Conservation (phyloP, 2,888 invertebrate species). For the Agrenia bidenticulata region DNA sequence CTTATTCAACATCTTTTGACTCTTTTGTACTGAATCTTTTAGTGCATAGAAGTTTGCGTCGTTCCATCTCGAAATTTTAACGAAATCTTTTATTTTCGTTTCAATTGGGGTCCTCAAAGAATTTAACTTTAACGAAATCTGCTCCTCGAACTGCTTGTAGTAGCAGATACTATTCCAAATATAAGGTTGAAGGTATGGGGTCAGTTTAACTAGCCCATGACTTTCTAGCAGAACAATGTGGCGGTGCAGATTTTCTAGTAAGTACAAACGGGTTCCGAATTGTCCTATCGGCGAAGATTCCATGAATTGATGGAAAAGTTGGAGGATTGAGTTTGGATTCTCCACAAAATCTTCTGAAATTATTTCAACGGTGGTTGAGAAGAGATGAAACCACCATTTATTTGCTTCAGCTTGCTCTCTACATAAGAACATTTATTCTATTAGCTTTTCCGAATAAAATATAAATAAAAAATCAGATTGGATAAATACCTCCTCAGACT, state of each 20-base stretch:
- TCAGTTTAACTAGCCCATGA: conserved; percentile 6
- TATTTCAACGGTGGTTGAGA: conserved; percentile 66
- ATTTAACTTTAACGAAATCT: conserved; percentile 67
- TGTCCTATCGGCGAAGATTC: conserved; percentile 81
- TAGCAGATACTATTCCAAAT: conserved; percentile 81
- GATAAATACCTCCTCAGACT: conserved; percentile 63
- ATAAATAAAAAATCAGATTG: neutral
- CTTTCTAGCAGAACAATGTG: conserved; percentile 61
- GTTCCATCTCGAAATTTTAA: conserved; percentile 93
- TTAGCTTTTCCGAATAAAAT: neutral
- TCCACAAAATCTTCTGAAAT: conserved; percentile 55
- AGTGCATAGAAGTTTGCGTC: conserved; percentile 94
- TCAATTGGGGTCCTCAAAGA: conserved; percentile 78
- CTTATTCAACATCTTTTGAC: conserved; percentile 83
- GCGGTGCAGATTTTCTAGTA: conserved; percentile 78
- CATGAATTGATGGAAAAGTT: conserved; percentile 76
- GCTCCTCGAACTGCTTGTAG: conserved; percentile 74
- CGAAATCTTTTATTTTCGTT: conserved; percentile 86
- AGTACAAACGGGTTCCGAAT: conserved; percentile 73
- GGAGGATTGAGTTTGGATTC: conserved; percentile 59
- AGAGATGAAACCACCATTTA: conserved; percentile 90
- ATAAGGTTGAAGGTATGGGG: conserved; percentile 42
- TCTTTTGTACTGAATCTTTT: conserved; percentile 82
- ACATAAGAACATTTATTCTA: conserved; percentile 38
- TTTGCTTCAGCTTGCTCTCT: conserved; percentile 69